Base-by-base conservation (phyloP, 2,113 vertebrate species). In the Protobothrops flavoviridis region DNA sequence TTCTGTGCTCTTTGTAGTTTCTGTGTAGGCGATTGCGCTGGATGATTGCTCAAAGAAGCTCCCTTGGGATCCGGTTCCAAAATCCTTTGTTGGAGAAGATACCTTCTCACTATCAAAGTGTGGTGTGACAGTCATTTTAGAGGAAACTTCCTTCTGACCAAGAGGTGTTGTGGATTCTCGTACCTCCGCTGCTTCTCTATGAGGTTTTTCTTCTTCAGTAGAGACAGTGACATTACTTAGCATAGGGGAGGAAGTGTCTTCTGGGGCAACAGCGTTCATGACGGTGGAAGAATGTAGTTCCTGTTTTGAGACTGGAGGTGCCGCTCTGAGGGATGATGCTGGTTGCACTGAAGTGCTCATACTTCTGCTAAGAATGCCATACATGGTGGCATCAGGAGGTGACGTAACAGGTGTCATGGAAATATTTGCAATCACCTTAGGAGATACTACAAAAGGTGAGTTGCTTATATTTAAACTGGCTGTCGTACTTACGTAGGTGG, bases 401-500 rank as follows among this genome's bases (percentile, higher is more conserved):
- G 13, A 4, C 2, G 1, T 43, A 45, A 45, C 4, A 48, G 61
- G 2, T 24, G 4, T 0, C 8, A 0, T 5, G n/a, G n/a, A 81
- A 39, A 8, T 39, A 0, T 20, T 0, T 0, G 0, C 1, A 26
- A 11, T 2, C 12, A 1, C 33, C 7, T 26, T 10, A 48, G 43
- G 1, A 50, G 15, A 23, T 50, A 45, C 20, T 81, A 8, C 61
- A 5, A 2, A 11, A 11, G 1, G 0, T 91, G 69, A 13, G 26
- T 1, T 29, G 50, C 0, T 85, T 91, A 0, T 21, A 91, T 23
- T 5, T 24, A 5, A 1, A 5, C 0, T 43, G 1, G 0, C 6
- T 23, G 1, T 13, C 3, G 0, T 24, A 3, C 4, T 8, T 55
- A 4, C 5, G 3, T 0, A 0, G 85, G 0, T 26, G 85, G 21